Evolutionary conservation across 2,113 vertebrate species (phyloP).

Genomic region (Ancistrus triradiatus): DNA sequence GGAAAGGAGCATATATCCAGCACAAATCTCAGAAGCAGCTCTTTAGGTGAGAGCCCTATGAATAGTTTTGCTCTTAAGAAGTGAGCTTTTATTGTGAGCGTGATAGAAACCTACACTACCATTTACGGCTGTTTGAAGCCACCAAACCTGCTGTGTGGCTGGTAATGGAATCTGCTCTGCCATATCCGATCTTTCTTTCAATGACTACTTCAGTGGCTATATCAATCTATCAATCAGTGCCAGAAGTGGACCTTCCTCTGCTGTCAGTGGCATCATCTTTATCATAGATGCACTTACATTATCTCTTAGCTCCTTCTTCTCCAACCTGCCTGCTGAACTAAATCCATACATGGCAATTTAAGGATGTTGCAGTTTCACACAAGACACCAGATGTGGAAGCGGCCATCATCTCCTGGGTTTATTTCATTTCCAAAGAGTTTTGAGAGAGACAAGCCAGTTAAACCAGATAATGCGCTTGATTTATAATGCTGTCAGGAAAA

Average conservation of each 20-base stretch:
- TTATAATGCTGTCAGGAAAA: slow-evolving; percentile 32
- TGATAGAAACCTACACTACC: slow-evolving; percentile 38
- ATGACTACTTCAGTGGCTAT: slow-evolving; percentile 30
- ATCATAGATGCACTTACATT: slow-evolving; percentile 27
- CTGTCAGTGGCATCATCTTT: slow-evolving; percentile 24
- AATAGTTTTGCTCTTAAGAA: slow-evolving; percentile 56
- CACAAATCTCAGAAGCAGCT: slow-evolving; percentile 21
- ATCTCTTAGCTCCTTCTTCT: slow-evolving; percentile 7
- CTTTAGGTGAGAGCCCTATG: slow-evolving; percentile 35
- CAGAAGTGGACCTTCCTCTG: slow-evolving; percentile 13
- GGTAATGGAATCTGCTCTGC: slow-evolving; percentile 36
- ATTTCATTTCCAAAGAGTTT: neutral
- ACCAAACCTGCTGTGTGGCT: slow-evolving; percentile 26
- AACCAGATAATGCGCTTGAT: slow-evolving; percentile 36
- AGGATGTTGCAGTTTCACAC: slow-evolving; percentile 8
- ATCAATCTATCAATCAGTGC: slow-evolving; percentile 15
- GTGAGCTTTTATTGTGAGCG: slow-evolving; percentile 46
- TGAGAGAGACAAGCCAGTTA: slow-evolving; percentile 25
- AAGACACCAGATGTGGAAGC: slow-evolving; percentile 4
- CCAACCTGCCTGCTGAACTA: slow-evolving; percentile 19
- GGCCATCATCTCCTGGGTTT: neutral
- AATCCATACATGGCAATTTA: slow-evolving; percentile 7
- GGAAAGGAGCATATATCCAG: slow-evolving; percentile 28
- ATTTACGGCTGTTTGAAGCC: slow-evolving; percentile 37
- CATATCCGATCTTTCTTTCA: slow-evolving; percentile 37